Conservation (phyloP, 2,113 vertebrate species). For the Macrotus californicus region DNA sequence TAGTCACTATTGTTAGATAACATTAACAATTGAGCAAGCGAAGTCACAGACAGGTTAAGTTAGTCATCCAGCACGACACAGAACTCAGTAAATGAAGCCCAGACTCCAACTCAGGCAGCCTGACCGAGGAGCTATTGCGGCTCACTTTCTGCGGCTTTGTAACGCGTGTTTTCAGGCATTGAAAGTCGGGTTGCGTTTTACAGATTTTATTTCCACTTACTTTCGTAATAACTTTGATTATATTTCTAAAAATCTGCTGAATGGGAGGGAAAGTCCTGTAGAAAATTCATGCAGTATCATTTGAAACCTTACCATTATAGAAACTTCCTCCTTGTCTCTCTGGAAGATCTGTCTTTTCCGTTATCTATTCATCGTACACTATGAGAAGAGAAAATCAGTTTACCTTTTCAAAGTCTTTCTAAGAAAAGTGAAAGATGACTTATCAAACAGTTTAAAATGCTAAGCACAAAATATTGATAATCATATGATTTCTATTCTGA, state of each 20-base stretch:
- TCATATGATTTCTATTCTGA: conserved; percentile 1
- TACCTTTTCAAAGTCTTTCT: conserved; percentile 31
- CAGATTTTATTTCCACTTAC: conserved; percentile 23
- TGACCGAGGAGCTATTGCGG: neutral
- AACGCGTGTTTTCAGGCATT: neutral
- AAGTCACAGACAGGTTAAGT: neutral
- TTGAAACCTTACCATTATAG: conserved; percentile 74
- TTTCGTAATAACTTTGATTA: conserved; percentile 21
- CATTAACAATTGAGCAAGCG: neutral
- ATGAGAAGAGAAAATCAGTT: conserved; percentile 51
- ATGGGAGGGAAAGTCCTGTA: neutral
- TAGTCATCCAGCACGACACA: neutral
- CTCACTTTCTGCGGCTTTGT: neutral
- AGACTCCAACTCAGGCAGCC: neutral
- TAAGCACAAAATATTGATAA: conserved; percentile 9
- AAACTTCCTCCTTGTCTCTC: conserved; percentile 67
- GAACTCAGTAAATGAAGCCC: neutral
- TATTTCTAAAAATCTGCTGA: neutral
- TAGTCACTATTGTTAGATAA: neutral
- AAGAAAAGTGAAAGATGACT: neutral
- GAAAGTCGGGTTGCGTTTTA: conserved; percentile 3
- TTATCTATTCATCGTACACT: conserved; percentile 56
- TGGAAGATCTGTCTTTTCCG: conserved; percentile 72
- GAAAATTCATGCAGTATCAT: neutral
- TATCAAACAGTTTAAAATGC: neutral